Conservation (phyloP, 2,113 vertebrate genomes). For the Xiphias gladius region DNA sequence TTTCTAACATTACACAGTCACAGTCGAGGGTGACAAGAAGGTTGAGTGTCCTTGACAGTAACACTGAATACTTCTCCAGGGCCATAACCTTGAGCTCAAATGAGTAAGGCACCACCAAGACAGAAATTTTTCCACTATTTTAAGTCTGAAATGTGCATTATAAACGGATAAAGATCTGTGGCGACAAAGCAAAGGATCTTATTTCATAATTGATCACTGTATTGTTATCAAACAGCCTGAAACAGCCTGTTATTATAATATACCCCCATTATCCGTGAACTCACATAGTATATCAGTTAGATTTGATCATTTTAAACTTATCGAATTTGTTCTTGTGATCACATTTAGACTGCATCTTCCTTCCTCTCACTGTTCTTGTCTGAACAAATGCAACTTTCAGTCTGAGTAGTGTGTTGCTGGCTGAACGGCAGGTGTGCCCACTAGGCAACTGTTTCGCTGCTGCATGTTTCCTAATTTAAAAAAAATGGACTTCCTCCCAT, state of each 20-base stretch:
- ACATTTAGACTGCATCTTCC: not conserved
- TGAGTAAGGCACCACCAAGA: not conserved
- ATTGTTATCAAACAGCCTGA: not conserved
- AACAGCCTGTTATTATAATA: not conserved
- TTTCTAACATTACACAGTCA: constrained; percentile 6
- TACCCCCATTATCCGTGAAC: not conserved
- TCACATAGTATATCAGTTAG: not conserved
- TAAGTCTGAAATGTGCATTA: not conserved
- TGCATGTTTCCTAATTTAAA: constrained; percentile 53
- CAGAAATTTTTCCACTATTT: not conserved
- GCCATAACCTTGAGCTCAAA: constrained; percentile 18
- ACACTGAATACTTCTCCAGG: not conserved
- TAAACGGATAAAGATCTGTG: not conserved
- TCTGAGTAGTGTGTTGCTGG: constrained; percentile 6
- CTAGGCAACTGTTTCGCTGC: constrained; percentile 56
- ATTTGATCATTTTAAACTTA: not conserved
- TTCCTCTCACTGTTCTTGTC: not conserved
- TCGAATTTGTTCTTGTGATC: not conserved
- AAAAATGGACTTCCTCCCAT: constrained; percentile 36
- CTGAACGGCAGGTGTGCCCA: constrained; percentile 54
- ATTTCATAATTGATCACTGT: not conserved
- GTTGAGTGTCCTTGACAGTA: constrained; percentile 15
- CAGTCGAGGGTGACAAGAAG: not conserved
- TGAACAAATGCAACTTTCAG: constrained; percentile 40
- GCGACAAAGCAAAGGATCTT: not conserved